A percentile compares a stretch with the other conserved stretches of the same genome.
Conservation (phyloP, 2,797 vertebrate genomes). For the Champsocephalus esox region DNA sequence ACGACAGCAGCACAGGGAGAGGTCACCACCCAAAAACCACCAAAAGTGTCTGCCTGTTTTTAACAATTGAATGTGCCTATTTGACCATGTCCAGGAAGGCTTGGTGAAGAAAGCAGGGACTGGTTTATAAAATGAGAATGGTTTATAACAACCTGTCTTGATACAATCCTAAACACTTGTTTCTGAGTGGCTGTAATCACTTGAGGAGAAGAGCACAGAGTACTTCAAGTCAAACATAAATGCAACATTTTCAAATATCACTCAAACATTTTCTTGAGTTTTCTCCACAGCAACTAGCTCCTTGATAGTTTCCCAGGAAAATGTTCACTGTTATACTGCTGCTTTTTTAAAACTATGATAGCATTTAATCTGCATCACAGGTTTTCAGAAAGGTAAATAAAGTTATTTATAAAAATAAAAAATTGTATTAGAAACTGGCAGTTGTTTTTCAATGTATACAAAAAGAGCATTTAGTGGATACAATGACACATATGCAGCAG, state of each 20-base stretch:
- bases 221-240: conserved; percentile 20
- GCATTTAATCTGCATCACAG: background rate
- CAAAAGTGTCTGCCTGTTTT: background rate
- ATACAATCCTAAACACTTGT: conserved; percentile 29
- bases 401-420: background rate
- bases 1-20: background rate
- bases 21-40: background rate
- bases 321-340: conserved; percentile 18
- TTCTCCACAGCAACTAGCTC: conserved; percentile 13
- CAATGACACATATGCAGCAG: background rate
- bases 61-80: background rate
- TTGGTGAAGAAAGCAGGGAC: background rate
- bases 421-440: background rate
- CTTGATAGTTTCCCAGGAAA: conserved; percentile 11
- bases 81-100: background rate
- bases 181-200: conserved; percentile 34
- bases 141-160: conserved; percentile 16
- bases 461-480: background rate
- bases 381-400: background rate
- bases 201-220: conserved; percentile 14
- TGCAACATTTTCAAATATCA: conserved; percentile 15
- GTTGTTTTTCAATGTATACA: background rate
- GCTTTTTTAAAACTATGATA: conserved; percentile 20
- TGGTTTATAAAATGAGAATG: background rate
- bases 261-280: conserved; percentile 10